A percentile compares a stretch with the other conserved stretches of the same genome.
Evolutionary conservation across 2,797 vertebrate species (phyloP).

Genomic region (Chaunax sp.): DNA sequence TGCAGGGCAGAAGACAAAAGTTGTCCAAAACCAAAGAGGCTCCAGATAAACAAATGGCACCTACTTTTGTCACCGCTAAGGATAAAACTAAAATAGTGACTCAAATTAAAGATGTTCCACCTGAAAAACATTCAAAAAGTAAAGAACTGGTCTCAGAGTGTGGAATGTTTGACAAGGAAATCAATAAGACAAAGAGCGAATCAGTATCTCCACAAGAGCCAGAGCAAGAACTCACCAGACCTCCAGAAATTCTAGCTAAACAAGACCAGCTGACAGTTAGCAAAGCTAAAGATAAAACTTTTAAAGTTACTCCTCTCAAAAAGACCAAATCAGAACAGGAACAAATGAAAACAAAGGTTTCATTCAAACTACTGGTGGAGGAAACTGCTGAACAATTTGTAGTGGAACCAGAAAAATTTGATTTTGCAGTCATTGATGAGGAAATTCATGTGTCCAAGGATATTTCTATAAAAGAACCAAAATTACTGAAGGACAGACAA

Average conservation of each 20-base stretch:
- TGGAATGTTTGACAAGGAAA: background rate
- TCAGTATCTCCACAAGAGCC: background rate
- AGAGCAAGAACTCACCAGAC: background rate
- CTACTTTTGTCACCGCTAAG: background rate
- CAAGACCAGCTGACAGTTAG: background rate
- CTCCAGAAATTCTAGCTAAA: background rate
- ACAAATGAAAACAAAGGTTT: background rate
- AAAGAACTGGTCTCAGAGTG: background rate
- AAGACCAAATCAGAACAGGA: background rate
- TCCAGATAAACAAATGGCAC: background rate
- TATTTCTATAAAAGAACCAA: background rate
- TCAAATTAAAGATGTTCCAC: background rate
- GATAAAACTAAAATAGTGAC: slow-evolving; percentile 6
- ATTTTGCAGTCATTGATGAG: background rate
- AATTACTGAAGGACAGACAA: background rate
- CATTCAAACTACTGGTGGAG: background rate
- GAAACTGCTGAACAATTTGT: background rate
- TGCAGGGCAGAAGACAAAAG: background rate
- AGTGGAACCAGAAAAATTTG: background rate
- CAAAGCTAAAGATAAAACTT: slow-evolving; percentile 20
- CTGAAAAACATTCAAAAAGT: background rate
- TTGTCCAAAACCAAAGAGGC: background rate
- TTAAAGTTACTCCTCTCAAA: slow-evolving; percentile 13
- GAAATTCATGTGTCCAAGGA: background rate
- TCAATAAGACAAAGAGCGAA: background rate